phyloP scores from a whole-genome alignment of 2,113 vertebrate species.

The Pteropus alecto region DNA sequence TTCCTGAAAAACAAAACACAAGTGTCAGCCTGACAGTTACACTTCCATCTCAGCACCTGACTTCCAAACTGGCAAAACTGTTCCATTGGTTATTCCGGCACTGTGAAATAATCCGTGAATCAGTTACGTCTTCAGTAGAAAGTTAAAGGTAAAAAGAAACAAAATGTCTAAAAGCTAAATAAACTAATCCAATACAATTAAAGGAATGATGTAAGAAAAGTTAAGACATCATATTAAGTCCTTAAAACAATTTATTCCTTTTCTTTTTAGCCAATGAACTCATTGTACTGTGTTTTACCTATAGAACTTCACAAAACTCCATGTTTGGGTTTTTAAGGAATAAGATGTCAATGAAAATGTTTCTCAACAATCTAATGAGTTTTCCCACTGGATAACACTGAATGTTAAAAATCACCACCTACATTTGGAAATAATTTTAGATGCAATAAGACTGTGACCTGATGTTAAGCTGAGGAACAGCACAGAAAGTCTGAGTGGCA shows the following conservation, averaged over 20 bases:
- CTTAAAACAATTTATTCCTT: not conserved
- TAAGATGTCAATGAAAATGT: not conserved
- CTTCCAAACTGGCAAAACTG: not conserved
- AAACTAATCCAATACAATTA: not conserved
- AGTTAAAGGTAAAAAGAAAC: not conserved
- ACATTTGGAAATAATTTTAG: not conserved
- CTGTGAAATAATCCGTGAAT: not conserved
- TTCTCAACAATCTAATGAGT: not conserved
- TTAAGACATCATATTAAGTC: not conserved
- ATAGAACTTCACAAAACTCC: not conserved
- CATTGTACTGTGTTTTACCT: not conserved
- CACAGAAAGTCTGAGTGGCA: not conserved
- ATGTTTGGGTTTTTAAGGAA: not conserved
- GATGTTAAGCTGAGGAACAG: not conserved
- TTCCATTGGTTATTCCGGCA: not conserved
- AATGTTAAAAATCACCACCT: not conserved
- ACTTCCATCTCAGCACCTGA: not conserved
- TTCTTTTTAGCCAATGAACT: not conserved
- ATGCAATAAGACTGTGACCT: not conserved
- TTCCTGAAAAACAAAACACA: conserved; percentile 85
- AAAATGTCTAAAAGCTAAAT: not conserved
- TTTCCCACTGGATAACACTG: not conserved
- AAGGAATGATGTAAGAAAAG: not conserved
- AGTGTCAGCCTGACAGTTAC: not conserved
- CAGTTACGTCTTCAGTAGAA: not conserved